Conservation (phyloP, 2,113 vertebrate genomes). For the Sialia sialis region DNA sequence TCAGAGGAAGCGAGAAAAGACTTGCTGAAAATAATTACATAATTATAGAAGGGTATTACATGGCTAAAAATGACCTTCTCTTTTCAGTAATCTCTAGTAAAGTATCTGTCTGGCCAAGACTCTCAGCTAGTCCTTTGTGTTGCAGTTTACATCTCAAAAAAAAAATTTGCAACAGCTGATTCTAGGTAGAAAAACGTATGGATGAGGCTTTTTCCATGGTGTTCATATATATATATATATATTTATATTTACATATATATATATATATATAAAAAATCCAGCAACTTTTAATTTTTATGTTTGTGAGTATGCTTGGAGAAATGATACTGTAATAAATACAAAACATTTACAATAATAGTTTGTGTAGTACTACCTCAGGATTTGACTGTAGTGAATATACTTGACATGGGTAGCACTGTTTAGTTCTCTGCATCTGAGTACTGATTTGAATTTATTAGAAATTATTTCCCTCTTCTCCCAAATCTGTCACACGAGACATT, state of each 20-base stretch:
- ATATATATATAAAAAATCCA: background rate
- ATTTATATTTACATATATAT: too few species aligned
- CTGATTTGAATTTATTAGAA: background rate
- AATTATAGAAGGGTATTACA: constrained; percentile 12
- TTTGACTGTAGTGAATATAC: background rate
- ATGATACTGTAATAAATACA: background rate
- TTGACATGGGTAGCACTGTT: background rate
- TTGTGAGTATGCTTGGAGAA: background rate
- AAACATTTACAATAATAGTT: background rate
- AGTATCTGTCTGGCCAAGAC: background rate
- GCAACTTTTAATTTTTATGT: background rate
- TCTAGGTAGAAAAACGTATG: background rate
- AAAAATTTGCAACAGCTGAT: background rate
- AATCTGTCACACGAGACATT: background rate
- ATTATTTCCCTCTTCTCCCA: background rate
- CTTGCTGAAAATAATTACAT: constrained; percentile 21
- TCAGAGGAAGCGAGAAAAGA: background rate
- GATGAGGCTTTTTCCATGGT: background rate
- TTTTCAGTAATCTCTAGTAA: background rate
- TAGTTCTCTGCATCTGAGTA: background rate
- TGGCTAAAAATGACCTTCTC: background rate
- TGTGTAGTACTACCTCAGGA: background rate
- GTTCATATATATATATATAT: too few species aligned
- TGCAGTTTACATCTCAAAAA: background rate
- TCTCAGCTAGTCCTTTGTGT: background rate